Evolutionary conservation across 2,888 invertebrate species (phyloP).

Genomic region (Megamerina dolium): DNA sequence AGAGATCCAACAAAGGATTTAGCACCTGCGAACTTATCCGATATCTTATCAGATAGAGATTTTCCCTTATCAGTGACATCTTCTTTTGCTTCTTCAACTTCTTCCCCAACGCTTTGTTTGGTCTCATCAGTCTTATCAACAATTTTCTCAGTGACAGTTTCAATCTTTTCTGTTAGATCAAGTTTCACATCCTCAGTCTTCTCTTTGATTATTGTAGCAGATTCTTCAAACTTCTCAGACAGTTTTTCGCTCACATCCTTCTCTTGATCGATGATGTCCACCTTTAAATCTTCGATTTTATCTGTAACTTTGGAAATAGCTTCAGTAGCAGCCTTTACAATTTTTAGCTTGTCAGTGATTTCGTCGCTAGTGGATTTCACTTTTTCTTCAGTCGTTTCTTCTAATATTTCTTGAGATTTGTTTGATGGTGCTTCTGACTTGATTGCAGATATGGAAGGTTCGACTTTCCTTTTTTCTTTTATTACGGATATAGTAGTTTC

Average conservation of each 20-base stretch:
- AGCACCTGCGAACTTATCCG: neutral
- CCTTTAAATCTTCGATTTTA: slow-evolving; percentile 7
- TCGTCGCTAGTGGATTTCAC: slow-evolving; percentile 1
- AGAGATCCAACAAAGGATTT: no score
- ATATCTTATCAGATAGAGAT: neutral
- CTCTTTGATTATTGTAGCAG: neutral
- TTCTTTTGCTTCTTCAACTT: neutral
- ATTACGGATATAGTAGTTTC: no score
- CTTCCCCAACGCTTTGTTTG: no score
- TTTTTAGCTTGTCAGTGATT: neutral
- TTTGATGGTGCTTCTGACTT: no score
- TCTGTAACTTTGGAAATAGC: neutral
- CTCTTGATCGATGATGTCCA: no score
- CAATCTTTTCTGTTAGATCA: slow-evolving; percentile 8
- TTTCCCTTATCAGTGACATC: neutral
- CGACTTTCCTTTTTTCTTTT: no score
- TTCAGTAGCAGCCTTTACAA: neutral
- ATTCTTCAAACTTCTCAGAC: neutral
- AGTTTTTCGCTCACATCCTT: no score
- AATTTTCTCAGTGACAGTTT: slow-evolving; percentile 1
- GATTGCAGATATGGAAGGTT: no score
- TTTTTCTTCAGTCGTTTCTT: slow-evolving; percentile 3
- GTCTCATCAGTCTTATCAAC: no score
- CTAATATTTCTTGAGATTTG: neutral
- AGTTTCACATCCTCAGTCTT: neutral